Base-by-base conservation (phyloP, 1,140 invertebrate species). In the Protaetia brevitarsis region DNA sequence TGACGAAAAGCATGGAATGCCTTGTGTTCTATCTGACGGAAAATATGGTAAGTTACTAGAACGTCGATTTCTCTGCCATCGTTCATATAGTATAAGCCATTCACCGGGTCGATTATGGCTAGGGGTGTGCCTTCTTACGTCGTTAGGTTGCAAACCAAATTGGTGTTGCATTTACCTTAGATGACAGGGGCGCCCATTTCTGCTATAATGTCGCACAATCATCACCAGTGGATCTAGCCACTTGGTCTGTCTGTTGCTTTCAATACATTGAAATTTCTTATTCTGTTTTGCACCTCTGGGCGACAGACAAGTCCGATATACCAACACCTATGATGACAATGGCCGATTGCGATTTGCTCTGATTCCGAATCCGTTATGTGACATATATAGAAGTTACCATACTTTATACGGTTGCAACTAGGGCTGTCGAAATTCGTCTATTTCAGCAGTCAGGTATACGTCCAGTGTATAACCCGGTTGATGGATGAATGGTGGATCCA, bases 291-390 rank as follows among this genome's bases (percentile, higher is more conserved):
- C 1, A 82, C 77, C 88, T 80, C 72, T 89, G 84, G 1, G 89
- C 89, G 1, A 88, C 89, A 0, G 89, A 89, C 1, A 92, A 77
- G 1, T 89, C 89, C 0, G 89, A 87, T 69, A 92, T 86, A n/a
- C 89, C 89, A 6, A 87, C 89, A 0, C 89, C 89, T 16, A 92
- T 79, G n/a, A 92, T 88, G 1, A 92, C 84, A 1, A 91, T 83
- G 1, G 80, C 82, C n/a, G 88, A 87, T 71, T 88, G 85, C 30
- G 80, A 79, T 63, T 81, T 83, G 68, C 79, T 81, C 4, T 85
- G 83, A 72, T 83, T 82, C 64, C 45, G 66, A 70, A 19, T 77
- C 76, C 1, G 73, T 71, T 19, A 78, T 75, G 21, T 74, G 76
- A 62, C 77, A 78, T 62, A 72, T 71, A 61, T 74, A 69, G 3